Evolutionary conservation across 2,888 invertebrate genomes (phyloP).

Genomic region (Archips crataeganus): DNA sequence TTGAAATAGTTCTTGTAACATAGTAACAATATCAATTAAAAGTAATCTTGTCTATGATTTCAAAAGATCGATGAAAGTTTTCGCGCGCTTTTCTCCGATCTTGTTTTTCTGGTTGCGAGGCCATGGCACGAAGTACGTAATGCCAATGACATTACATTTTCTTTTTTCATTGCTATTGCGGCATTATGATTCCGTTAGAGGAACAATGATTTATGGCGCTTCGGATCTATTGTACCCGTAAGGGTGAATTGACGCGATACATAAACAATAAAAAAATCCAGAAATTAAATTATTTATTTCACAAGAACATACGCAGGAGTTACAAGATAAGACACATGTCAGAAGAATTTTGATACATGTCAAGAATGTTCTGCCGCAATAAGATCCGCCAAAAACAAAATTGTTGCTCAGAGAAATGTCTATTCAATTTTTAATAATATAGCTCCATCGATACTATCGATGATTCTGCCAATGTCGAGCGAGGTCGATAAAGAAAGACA

Average conservation of each 20-base stretch:
- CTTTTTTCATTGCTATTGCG: conserved; percentile 21
- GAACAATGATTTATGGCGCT: conserved; percentile 25
- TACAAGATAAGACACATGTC: too few relatives aligned
- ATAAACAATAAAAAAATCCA: neutral
- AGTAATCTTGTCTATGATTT: conserved; percentile 42
- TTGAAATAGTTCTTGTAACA: conserved; percentile 23
- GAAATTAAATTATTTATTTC: too few relatives aligned
- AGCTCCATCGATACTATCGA: too few relatives aligned
- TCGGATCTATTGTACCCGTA: conserved; percentile 17
- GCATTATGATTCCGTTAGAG: conserved; percentile 25
- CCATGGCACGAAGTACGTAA: conserved; percentile 19
- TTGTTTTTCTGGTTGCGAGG: conserved; percentile 50
- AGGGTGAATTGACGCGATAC: neutral
- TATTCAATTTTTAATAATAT: too few relatives aligned
- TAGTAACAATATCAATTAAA: conserved; percentile 25
- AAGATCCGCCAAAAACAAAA: too few relatives aligned
- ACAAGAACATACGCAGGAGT: too few relatives aligned
- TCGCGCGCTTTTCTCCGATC: conserved; percentile 57
- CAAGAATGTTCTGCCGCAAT: too few relatives aligned
- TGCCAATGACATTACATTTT: conserved; percentile 34
- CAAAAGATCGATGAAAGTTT: conserved; percentile 55
- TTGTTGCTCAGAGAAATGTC: too few relatives aligned
- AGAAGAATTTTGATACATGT: too few relatives aligned
- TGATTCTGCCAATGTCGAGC: too few relatives aligned
- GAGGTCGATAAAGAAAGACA: too few relatives aligned